Evolutionary conservation across 2,113 vertebrate species (phyloP), one percentile per base, ranked within the genome.

Genomic region (Bucco capensis): DNA sequence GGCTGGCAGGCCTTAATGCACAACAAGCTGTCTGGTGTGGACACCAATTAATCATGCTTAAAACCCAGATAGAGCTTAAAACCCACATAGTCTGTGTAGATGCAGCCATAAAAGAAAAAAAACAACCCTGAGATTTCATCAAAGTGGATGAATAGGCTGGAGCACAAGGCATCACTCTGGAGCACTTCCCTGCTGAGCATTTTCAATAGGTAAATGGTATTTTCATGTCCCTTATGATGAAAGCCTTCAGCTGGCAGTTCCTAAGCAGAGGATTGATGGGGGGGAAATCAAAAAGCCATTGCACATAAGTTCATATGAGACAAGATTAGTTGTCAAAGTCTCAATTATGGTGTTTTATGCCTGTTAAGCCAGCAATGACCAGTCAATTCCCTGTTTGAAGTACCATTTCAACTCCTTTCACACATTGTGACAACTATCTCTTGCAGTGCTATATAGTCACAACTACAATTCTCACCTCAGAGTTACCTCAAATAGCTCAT

Each of bases 151-250:
- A 86, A 88, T 22, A 54, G 76, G 64, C 90, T 50, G 37, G 47
- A 92, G 83, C 90, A 88, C 72, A 35, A 83, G 60, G 50, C 72
- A 93, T 64, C 60, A 6, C 11, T 86, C 83, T 42, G 33, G 8
- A 83, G 18, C 27, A n/a, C 66, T 90, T 62, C 76, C 83, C 83
- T 54, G 71, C 31, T 47, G 76, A 93, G 51, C 25, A 51, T 70
- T 92, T 90, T 81, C 73, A 81, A 88, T 7, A 94, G 94, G 80
- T 66, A 94, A 95, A 66, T 66, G 79, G 46, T 80, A 61, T 88
- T 93, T 91, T 89, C 85, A 82, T 60, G 79, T 85, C 88, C 1
- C 0, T 53, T 67, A 44, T 17, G 88, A 82, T 92, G 87, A 91
- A 89, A 95, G 62, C 78, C 58, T 76, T 30, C 78, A 79, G 75